These are phyloP conservation scores for Dyspetes luteomarginatus DNA, from an alignment of 2,888 invertebrate genomes.

Conservation along the genomic window DNA sequence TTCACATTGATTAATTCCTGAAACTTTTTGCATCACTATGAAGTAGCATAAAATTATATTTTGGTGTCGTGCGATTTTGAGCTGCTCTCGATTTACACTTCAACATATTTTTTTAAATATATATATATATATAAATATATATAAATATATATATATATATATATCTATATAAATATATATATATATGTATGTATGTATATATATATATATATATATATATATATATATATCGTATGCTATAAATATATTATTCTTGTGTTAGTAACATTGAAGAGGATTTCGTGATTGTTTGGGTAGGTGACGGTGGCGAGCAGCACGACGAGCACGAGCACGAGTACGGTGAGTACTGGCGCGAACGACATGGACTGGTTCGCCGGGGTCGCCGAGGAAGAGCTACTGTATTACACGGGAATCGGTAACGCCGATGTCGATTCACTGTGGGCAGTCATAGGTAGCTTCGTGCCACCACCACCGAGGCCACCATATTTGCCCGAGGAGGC, in stretches of 20 bases:
- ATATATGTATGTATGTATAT: too few relatives aligned
- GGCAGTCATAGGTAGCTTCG: constrained; percentile 84
- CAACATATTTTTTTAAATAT: neutral
- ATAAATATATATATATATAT: too few relatives aligned
- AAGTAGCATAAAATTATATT: constrained; percentile 38
- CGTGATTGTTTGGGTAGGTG: constrained; percentile 71
- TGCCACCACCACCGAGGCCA: constrained; percentile 88
- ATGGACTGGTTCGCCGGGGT: constrained; percentile 82
- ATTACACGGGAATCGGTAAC: constrained; percentile 80
- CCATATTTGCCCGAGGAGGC: constrained; percentile 87
- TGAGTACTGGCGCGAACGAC: constrained; percentile 79
- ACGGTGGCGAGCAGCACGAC: constrained; percentile 74
- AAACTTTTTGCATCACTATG: neutral
- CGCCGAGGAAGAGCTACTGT: constrained; percentile 81
- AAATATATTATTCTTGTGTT: too few relatives aligned
- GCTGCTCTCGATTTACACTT: neutral
- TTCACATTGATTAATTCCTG: neutral
- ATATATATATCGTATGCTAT: too few relatives aligned
- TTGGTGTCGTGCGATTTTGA: constrained; percentile 13
- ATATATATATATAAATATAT: too few relatives aligned
- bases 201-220: too few relatives aligned
- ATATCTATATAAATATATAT: too few relatives aligned
- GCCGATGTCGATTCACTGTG: constrained; percentile 81
- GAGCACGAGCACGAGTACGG: constrained; percentile 72
- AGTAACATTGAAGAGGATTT: constrained; percentile 9